Percentiles rank a stretch among this genome's conserved stretches.
Conservation (phyloP, 2,888 invertebrate species). For the Tetragonisca angustula region DNA sequence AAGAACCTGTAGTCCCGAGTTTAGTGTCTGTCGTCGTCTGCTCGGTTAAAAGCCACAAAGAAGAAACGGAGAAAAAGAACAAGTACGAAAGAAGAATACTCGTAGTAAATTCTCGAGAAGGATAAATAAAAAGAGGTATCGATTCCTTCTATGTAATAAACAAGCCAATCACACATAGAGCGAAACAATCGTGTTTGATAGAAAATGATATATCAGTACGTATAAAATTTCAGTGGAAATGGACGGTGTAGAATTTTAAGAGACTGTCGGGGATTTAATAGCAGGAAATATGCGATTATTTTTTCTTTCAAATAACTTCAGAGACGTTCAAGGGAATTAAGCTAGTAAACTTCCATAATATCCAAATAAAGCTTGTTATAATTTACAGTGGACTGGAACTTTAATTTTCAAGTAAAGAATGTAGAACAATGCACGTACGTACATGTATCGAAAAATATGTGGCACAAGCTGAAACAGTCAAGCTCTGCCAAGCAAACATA, state of each 20-base stretch:
- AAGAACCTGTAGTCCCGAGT: constrained; percentile 24
- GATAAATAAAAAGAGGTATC: constrained; percentile 12
- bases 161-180: neutral
- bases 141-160: constrained; percentile 15
- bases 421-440: neutral
- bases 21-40: constrained; percentile 11
- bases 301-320: neutral
- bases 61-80: neutral
- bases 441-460: neutral
- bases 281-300: neutral
- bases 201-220: neutral
- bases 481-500: neutral
- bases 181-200: neutral
- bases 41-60: constrained; percentile 1
- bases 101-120: neutral
- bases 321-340: neutral
- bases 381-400: neutral
- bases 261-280: neutral
- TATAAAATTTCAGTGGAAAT: neutral
- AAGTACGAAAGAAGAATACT: neutral
- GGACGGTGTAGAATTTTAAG: neutral
- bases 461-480: neutral
- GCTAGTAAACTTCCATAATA: no score
- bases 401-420: neutral
- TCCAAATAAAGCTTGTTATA: no score